These are phyloP conservation scores for Physella acuta DNA, from an alignment of 1,140 invertebrate species.

Conservation along the genomic window DNA sequence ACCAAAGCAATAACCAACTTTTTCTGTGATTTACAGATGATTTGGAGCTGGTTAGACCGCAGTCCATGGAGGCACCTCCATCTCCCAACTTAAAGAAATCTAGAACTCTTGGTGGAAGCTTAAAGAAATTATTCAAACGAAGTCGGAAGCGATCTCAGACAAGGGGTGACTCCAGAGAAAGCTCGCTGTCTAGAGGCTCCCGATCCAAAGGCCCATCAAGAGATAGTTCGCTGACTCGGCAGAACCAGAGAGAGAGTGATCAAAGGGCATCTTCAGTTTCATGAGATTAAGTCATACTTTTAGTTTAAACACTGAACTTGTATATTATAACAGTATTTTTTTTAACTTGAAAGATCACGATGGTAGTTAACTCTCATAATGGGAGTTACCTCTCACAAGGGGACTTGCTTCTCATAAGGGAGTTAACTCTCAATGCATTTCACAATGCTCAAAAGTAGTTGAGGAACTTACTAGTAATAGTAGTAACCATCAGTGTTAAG, in stretches of 20 bases:
- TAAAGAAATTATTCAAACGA: conserved; percentile 47
- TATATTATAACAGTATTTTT: neutral
- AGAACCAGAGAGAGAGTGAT: conserved; percentile 22
- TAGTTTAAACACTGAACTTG: neutral
- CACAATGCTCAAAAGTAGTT: neutral
- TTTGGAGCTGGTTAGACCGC: conserved; percentile 39
- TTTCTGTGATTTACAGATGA: conserved; percentile 37
- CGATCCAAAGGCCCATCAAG: conserved; percentile 40
- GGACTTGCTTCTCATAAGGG: neutral
- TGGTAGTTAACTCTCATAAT: neutral
- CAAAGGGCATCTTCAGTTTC: conserved; percentile 31
- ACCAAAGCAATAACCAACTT: neutral
- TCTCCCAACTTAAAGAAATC: conserved; percentile 49
- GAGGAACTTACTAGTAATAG: neutral
- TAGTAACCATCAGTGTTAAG: no score
- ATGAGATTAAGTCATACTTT: conserved; percentile 20
- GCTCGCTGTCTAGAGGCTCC: conserved; percentile 44
- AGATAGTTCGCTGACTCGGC: conserved; percentile 43
- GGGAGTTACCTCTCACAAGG: neutral
- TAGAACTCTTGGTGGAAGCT: conserved; percentile 46
- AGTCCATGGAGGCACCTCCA: conserved; percentile 19
- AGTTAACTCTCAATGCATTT: no score
- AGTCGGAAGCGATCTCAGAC: conserved; percentile 37
- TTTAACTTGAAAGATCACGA: neutral
- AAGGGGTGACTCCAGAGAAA: conserved; percentile 41